These are phyloP conservation scores for Toxotes chatareus DNA, from an alignment of 2,113 vertebrate genomes.

Conservation along the genomic window DNA sequence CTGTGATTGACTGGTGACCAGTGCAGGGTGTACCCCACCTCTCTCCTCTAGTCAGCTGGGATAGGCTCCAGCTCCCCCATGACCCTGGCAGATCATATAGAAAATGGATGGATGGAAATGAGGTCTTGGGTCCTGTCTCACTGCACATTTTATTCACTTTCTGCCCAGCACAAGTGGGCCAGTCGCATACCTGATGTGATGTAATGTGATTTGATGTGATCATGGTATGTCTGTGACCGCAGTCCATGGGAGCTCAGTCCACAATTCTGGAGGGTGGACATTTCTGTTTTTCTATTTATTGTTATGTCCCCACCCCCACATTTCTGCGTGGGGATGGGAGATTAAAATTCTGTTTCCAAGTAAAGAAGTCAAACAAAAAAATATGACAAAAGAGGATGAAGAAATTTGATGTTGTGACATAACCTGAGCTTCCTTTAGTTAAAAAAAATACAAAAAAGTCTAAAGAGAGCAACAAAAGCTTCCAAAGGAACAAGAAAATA, in stretches of 20 bases:
- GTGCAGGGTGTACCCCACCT: too few relatives aligned
- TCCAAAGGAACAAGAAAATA: too few relatives aligned
- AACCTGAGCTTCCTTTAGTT: neutral
- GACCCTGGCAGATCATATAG: too few relatives aligned
- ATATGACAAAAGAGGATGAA: neutral
- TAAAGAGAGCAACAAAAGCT: too few relatives aligned
- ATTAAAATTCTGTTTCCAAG: too few relatives aligned
- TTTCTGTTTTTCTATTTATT: neutral
- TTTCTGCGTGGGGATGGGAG: too few relatives aligned
- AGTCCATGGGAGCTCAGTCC: neutral
- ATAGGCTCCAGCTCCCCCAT: too few relatives aligned
- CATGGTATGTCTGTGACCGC: neutral
- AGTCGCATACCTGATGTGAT: neutral
- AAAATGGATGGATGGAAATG: too few relatives aligned
- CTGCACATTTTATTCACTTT: neutral
- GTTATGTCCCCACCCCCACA: neutral
- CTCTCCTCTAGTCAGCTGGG: too few relatives aligned
- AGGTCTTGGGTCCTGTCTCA: neutral
- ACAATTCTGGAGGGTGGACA: neutral
- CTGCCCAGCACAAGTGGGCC: neutral
- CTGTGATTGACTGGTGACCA: too few relatives aligned
- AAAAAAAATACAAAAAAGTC: too few relatives aligned
- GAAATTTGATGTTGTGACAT: neutral
- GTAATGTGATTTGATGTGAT: neutral
- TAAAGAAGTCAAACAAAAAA: too few relatives aligned